Conservation (phyloP, 2,113 vertebrate genomes). For the Colossoma macropomum region DNA sequence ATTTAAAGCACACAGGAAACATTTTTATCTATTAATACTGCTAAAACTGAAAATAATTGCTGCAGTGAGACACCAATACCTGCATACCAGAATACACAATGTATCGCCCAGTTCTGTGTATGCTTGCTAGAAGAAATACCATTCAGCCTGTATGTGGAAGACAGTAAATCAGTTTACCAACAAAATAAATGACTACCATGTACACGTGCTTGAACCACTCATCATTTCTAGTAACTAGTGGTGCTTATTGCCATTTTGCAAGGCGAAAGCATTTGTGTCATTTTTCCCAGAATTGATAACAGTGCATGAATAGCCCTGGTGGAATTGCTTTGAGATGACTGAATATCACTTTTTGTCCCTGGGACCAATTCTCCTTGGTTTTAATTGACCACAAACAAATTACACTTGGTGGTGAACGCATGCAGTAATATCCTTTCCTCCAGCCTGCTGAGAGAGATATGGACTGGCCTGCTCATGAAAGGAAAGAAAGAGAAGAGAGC, state of each 20-base stretch:
- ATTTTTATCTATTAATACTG: too few relatives aligned
- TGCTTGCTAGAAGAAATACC: background rate
- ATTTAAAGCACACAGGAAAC: too few relatives aligned
- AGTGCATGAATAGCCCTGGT: conserved; percentile 42
- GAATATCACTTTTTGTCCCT: conserved; percentile 50
- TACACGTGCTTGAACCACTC: background rate
- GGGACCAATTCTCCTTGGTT: conserved; percentile 42
- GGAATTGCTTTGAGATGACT: conserved; percentile 46
- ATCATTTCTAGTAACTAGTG: conserved; percentile 17
- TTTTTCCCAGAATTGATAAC: conserved; percentile 40
- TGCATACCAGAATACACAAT: too few relatives aligned
- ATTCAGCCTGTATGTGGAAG: background rate
- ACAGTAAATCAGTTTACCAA: background rate
- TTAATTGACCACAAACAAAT: conserved; percentile 55
- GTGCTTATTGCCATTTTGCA: conserved; percentile 1
- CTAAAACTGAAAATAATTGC: too few relatives aligned
- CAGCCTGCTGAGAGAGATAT: conserved; percentile 46
- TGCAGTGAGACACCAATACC: too few relatives aligned
- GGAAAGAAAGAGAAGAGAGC: conserved; percentile 62
- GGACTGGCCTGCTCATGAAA: conserved; percentile 66
- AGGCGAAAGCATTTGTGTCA: conserved; percentile 33
- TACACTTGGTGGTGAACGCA: conserved; percentile 42
- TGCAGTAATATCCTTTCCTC: conserved; percentile 49
- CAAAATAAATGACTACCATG: background rate
- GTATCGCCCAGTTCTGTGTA: background rate